These are phyloP conservation scores for Apamea anceps DNA, from an alignment of 2,888 invertebrate genomes.

Conservation along the genomic window DNA sequence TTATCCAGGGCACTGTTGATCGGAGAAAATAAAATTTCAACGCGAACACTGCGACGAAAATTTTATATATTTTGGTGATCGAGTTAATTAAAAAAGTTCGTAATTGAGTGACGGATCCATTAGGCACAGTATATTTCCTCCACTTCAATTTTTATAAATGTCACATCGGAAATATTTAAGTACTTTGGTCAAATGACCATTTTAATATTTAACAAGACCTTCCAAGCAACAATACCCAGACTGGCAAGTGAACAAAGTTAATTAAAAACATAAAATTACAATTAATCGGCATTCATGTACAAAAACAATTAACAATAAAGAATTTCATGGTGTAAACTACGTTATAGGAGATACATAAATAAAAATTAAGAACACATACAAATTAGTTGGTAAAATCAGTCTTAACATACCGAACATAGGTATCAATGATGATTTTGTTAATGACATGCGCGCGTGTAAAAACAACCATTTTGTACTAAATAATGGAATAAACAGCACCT, in stretches of 20 bases:
- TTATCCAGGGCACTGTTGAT: conserved; percentile 58
- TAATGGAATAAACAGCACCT: conserved; percentile 84
- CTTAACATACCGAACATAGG: conserved; percentile 75
- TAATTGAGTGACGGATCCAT: conserved; percentile 64
- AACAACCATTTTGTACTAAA: conserved; percentile 78
- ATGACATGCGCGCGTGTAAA: conserved; percentile 71
- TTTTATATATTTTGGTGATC: conserved; percentile 57
- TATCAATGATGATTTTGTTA: conserved; percentile 62
- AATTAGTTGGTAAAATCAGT: conserved; percentile 82
- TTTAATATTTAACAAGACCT: conserved; percentile 24
- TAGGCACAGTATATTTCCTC: conserved; percentile 56
- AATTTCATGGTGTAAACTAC: conserved; percentile 57
- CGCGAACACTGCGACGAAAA: conserved; percentile 41
- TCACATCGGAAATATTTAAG: conserved; percentile 50
- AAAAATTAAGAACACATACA: conserved; percentile 74
- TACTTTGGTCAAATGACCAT: conserved; percentile 49
- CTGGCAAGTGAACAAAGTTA: conserved; percentile 58
- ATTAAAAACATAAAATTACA: conserved; percentile 62
- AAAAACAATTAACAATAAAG: conserved; percentile 57
- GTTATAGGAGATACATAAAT: conserved; percentile 67
- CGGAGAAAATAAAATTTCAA: conserved; percentile 46
- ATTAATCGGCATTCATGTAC: conserved; percentile 57
- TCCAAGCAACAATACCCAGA: conserved; percentile 59
- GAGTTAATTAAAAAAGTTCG: conserved; percentile 68
- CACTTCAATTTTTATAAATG: conserved; percentile 47